These are phyloP conservation scores for Drosophila hawaiiensis DNA, from an alignment of 2,888 invertebrate genomes.

Conservation along the genomic window DNA sequence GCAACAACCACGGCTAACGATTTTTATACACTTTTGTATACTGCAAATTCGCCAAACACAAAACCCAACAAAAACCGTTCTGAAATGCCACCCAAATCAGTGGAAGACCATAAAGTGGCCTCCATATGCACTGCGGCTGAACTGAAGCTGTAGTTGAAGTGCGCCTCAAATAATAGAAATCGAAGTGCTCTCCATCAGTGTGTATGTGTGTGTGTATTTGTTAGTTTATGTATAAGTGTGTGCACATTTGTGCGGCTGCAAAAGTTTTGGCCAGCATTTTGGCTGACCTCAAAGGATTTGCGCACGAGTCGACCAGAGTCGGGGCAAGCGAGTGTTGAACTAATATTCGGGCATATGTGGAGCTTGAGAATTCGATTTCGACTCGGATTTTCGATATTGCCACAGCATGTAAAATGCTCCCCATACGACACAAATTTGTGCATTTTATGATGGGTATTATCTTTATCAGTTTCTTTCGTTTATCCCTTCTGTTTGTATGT, in stretches of 20 bases:
- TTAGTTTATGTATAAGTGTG: slow-evolving; percentile 12
- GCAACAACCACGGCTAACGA: slow-evolving; percentile 57
- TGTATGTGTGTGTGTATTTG: background rate
- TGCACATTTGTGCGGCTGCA: slow-evolving; percentile 17
- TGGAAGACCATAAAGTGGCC: slow-evolving; percentile 68
- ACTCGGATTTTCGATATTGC: slow-evolving; percentile 38
- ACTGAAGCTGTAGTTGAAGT: slow-evolving; percentile 40
- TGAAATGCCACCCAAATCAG: slow-evolving; percentile 58
- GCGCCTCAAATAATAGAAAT: slow-evolving; percentile 70
- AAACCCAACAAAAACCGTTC: slow-evolving; percentile 12
- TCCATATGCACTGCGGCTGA: slow-evolving; percentile 65
- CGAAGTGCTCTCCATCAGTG: slow-evolving; percentile 27
- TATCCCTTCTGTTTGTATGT: background rate
- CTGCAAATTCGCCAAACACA: slow-evolving; percentile 28
- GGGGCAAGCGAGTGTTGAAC: slow-evolving; percentile 48
- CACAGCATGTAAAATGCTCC: slow-evolving; percentile 60
- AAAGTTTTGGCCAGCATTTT: slow-evolving; percentile 49
- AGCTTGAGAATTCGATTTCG: slow-evolving; percentile 44
- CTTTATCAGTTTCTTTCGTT: slow-evolving; percentile 13
- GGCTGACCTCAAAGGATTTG: slow-evolving; percentile 76
- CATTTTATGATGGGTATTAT: slow-evolving; percentile 65
- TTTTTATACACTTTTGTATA: slow-evolving; percentile 63
- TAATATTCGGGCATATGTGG: slow-evolving; percentile 55
- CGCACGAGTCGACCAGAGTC: slow-evolving; percentile 18
- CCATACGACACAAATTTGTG: slow-evolving; percentile 68